Base-by-base conservation (phyloP, 1,140 invertebrate species). In the Heliconius nattereri region DNA sequence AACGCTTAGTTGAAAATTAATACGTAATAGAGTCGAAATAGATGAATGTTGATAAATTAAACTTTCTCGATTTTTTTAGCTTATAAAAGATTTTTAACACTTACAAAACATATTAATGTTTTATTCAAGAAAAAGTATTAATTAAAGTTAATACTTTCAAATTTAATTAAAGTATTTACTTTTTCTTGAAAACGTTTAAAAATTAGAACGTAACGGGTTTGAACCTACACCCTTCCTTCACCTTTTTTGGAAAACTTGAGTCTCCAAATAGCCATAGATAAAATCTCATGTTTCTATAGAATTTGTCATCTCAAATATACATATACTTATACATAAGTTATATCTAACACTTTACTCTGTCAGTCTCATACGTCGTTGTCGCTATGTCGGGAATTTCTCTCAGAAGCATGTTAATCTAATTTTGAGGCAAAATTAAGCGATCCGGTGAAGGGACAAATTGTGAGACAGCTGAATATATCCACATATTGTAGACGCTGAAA, bases 361-460 rank as follows among this genome's bases (percentile, higher is more conserved):
- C 57, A 23, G n/a, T 60, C 57, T 60, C 60, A 29, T 66, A 66
- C 5, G 11, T 29, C 8, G 8, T n/a, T 0, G 54, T 23, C 54
- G 20, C n/a, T 57, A 57, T 57, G 54, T 57, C n/a, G 54, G 8
- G 20, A 57, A 57, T 57, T 23, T 66, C 60, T 29, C 60, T 29
- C 23, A 66, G 60, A 66, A 66, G 60, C 60, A 26, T 3, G 60
- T 66, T 66, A 66, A 66, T 66, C 60, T 66, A 66, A 66, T 66
- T 66, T 29, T 66, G 60, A 66, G 60, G 60, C 23, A 66, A 66
- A 66, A 66, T 66, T 66, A 66, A 66, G 26, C 60, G 60, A 66
- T 66, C 60, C 26, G 60, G 1, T 3, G 26, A 29, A 11, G 26
- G 60, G 26, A 66, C 26, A 66, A 66, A 26, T 66, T 66, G 60